phyloP scores from a whole-genome alignment of 1,140 invertebrate genomes.

The Megalonaias nervosa region DNA sequence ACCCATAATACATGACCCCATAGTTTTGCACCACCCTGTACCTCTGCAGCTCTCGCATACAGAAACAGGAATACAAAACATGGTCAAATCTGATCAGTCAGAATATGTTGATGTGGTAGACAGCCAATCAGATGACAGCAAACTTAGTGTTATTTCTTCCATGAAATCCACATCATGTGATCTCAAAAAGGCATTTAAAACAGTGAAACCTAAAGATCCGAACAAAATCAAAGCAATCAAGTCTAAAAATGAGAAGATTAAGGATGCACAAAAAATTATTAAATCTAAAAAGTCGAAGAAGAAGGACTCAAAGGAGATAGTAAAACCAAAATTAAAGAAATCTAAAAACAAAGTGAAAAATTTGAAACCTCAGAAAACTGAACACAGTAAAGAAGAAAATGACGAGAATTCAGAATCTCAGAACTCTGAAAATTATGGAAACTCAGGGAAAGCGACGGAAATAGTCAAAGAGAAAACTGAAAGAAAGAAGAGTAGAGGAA shows the following conservation, averaged over 20 bases:
- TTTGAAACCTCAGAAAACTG: constrained; percentile 1
- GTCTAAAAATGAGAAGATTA: background rate
- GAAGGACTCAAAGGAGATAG: background rate
- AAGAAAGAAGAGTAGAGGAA: constrained; percentile 8
- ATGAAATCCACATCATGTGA: too few relatives aligned
- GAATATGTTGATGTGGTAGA: too few relatives aligned
- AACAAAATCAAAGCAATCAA: too few relatives aligned
- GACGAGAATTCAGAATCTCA: constrained; percentile 12
- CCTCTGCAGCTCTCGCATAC: constrained; percentile 42
- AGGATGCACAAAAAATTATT: constrained; percentile 6
- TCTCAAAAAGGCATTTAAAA: too few relatives aligned
- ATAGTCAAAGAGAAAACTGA: background rate
- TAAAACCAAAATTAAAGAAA: constrained; percentile 12
- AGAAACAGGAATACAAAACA: constrained; percentile 4
- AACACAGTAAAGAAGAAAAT: constrained; percentile 11
- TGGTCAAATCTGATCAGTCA: too few relatives aligned
- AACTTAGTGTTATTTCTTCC: too few relatives aligned
- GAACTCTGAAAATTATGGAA: background rate
- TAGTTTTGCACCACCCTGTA: constrained; percentile 43
- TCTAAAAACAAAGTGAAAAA: constrained; percentile 17
- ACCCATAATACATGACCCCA: constrained; percentile 30
- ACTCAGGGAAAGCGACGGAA: background rate
- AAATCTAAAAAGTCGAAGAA: background rate
- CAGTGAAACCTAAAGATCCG: too few relatives aligned
- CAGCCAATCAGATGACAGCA: too few relatives aligned